Percentiles rank a stretch among this genome's conserved stretches.
Evolutionary conservation across 2,797 vertebrate species (phyloP).

Genomic region (Iguana delicatissima): DNA sequence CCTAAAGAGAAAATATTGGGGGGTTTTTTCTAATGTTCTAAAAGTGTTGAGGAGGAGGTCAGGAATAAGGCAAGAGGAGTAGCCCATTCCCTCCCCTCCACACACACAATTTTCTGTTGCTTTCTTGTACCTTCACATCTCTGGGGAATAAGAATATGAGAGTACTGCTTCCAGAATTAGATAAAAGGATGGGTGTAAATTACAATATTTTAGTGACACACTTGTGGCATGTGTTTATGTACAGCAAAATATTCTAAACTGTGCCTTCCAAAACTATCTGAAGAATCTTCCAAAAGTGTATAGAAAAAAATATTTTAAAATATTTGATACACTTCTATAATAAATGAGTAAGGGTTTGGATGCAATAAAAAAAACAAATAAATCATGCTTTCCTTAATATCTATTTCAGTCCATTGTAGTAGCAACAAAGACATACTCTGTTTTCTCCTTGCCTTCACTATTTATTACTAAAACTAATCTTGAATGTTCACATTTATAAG

Average conservation of each 20-base stretch:
- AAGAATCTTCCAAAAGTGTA: no score
- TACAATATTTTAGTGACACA: background rate
- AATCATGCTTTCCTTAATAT: background rate
- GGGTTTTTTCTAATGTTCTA: background rate
- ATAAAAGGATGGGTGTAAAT: background rate
- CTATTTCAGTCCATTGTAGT: background rate
- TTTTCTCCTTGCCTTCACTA: background rate
- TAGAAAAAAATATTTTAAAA: background rate
- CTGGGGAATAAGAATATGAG: background rate
- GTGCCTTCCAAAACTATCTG: background rate
- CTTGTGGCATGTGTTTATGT: background rate
- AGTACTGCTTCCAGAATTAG: background rate
- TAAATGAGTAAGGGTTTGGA: background rate
- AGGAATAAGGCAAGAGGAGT: no score
- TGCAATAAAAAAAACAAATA: background rate
- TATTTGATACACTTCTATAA: background rate
- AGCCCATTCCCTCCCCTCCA: no score
- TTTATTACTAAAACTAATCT: background rate
- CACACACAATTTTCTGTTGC: background rate
- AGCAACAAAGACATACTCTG: background rate
- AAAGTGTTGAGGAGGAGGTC: no score
- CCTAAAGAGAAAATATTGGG: background rate
- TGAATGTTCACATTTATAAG: background rate
- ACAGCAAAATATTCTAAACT: constrained; percentile 19
- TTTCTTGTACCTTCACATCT: background rate